Base-by-base conservation (phyloP, 1,140 invertebrate species). In the Sipha flava region DNA sequence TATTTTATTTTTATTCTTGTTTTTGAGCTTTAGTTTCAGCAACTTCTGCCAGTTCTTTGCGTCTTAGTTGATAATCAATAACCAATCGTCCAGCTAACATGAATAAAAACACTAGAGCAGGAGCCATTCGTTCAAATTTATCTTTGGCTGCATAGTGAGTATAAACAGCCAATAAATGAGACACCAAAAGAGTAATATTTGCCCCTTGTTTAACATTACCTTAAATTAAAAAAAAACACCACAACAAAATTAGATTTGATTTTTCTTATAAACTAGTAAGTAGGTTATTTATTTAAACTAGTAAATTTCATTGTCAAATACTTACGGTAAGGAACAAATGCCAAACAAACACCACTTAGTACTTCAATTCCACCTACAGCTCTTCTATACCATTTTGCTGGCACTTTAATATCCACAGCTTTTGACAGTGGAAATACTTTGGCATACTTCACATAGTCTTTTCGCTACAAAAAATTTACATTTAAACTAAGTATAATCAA, bases 391-490 rank as follows among this genome's bases (percentile, higher is more conserved):
- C 94, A 94, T 90, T 98, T 95, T 81, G 95, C 93, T 81, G 94
- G 93, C 80, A 97, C 87, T 88, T 96, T 96, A 82, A 96, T 91
- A 83, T 94, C 92, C 80, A 96, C 86, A 29, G 90, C 88, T 81
- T 91, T 90, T 3, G 92, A 89, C 7, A 98, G 87, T 47, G 96
- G 97, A 86, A 99, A 98, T 18, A 98, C 96, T 89, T 97, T 98
- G 10, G 95, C 92, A 87, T 97, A 97, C 87, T 95, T 94, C 1
- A 98, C 95, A 85, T 97, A 98, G 86, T 96, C 95, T 87, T 96
- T 96, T 85, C 96, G 90, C 95, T 98, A 88, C 80, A 92, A 93
- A 82, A 85, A 84, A 84, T 86, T 84, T 83, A 83, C 82, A 84
- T 70, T 80, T 70, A 79, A 45, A 47, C 70, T 12, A 21, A 21